Conservation (phyloP, 2,888 invertebrate genomes). For the Stramonita haemastoma region DNA sequence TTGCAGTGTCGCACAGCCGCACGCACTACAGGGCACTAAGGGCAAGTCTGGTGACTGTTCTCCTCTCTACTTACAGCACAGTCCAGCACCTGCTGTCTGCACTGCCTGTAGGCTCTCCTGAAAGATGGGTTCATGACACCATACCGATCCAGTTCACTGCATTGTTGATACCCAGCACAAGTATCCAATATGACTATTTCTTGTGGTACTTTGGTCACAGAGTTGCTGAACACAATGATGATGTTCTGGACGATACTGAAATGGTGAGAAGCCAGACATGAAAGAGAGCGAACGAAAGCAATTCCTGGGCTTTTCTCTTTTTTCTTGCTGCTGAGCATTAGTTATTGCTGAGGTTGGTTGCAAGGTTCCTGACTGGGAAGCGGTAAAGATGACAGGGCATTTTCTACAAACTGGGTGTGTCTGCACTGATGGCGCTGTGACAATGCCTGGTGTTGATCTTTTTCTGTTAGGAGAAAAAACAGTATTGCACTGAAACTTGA, state of each 20-base stretch:
- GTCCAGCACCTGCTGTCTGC: neutral
- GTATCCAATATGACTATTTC: constrained; percentile 16
- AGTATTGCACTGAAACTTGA: neutral
- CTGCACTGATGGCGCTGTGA: no score
- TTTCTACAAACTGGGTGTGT: no score
- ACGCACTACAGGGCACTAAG: no score
- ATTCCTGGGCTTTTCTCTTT: neutral
- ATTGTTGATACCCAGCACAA: constrained; percentile 38
- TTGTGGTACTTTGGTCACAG: neutral
- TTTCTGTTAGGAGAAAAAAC: neutral
- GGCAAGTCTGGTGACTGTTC: no score
- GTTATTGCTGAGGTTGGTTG: neutral
- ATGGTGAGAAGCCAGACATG: constrained; percentile 1
- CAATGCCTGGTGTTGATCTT: no score
- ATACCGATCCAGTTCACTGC: constrained; percentile 45
- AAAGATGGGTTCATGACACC: constrained; percentile 46
- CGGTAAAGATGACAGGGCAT: no score
- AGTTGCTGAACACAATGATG: constrained; percentile 27
- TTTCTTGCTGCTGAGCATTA: neutral
- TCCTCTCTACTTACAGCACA: no score
- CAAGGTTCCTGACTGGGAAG: no score
- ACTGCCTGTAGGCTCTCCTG: constrained; percentile 29
- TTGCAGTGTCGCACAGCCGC: no score
- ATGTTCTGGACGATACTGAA: constrained; percentile 22
- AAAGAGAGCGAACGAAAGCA: constrained; percentile 23